Base-by-base conservation (phyloP, 1,140 invertebrate genomes). In the Laupala kohalensis region DNA sequence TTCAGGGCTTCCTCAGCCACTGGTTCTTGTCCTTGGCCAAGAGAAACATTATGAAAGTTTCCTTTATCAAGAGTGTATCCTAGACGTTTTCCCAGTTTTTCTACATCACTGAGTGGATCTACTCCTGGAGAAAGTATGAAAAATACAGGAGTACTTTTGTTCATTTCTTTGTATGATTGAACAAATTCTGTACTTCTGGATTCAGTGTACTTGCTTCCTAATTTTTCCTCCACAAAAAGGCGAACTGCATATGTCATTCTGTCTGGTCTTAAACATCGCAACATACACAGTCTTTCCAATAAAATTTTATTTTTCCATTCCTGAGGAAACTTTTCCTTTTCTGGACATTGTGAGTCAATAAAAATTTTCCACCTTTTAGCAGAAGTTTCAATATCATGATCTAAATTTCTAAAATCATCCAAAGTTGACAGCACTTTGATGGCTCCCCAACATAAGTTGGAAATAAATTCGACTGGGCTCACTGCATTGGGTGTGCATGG, bases 91-190 rank as follows among this genome's bases (percentile, higher is more conserved):
- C 92, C 93, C 24, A 92, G 78, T 71, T 84, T 85, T 79, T 95
- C 93, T 1, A 95, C 92, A 78, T 95, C 92, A 83, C 86, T 95
- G 0, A 97, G 80, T 0, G 95, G 95, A 83, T 98, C 93, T 0
- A 97, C 95, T 72, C 96, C 96, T 13, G 95, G 92, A 0, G 95
- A 97, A 15, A 98, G 82, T 74, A 98, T 96, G 79, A 98, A 98
- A 82, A 97, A 97, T 65, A 96, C 87, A 0, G 95, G 94, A 0
- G 93, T 96, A 4, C 86, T 86, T 15, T 90, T 86, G 69, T 89
- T 91, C 3, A 90, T 91, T 79, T 97, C 95, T 79, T 93, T 88
- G 78, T 86, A 97, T 0, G 94, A 94, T 78, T 92, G 92, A 15
- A 88, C 85, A 79, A 97, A 92, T 64, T 92, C 86, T 5, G 93